Conservation (phyloP, 2,797 vertebrate genomes). For the Cottoperca gobio region DNA sequence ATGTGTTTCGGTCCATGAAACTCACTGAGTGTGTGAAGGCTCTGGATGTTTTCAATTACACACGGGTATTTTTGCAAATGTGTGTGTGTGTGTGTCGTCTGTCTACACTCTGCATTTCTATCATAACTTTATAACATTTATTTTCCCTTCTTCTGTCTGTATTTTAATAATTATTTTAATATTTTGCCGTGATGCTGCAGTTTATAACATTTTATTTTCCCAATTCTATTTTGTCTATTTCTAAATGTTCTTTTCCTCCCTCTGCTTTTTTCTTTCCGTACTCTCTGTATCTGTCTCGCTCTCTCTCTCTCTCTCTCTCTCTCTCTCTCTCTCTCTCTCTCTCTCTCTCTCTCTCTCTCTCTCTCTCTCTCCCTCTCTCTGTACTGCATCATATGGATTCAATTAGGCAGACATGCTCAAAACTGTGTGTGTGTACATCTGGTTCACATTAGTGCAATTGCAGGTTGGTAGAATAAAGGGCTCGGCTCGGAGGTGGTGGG, state of each 20-base stretch:
- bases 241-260: not conserved
- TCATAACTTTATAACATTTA: not conserved
- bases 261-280: slow-evolving; percentile 2
- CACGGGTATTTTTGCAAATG: slow-evolving; percentile 71
- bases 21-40: slow-evolving; percentile 65
- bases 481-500: slow-evolving; percentile 89
- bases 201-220: not conserved
- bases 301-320: slow-evolving; percentile 49
- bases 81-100: slow-evolving; percentile 51
- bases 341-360: too few species aligned
- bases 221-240: not conserved
- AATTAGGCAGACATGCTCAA: slow-evolving; percentile 91
- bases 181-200: not conserved
- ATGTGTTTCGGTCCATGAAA: slow-evolving; percentile 70
- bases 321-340: too few species aligned
- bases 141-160: not conserved
- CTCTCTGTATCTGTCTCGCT: slow-evolving; percentile 14
- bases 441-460: slow-evolving; percentile 92
- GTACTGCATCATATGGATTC: slow-evolving; percentile 90
- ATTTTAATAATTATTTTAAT: not conserved
- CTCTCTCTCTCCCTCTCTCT: slow-evolving; percentile 32
- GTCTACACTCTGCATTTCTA: slow-evolving; percentile 39
- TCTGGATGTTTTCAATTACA: slow-evolving; percentile 78
- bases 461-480: slow-evolving; percentile 95
- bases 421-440: slow-evolving; percentile 91